A percentile compares a stretch with the other conserved stretches of the same genome.
Conservation (phyloP, 2,113 vertebrate genomes). For the Euleptes europaea region DNA sequence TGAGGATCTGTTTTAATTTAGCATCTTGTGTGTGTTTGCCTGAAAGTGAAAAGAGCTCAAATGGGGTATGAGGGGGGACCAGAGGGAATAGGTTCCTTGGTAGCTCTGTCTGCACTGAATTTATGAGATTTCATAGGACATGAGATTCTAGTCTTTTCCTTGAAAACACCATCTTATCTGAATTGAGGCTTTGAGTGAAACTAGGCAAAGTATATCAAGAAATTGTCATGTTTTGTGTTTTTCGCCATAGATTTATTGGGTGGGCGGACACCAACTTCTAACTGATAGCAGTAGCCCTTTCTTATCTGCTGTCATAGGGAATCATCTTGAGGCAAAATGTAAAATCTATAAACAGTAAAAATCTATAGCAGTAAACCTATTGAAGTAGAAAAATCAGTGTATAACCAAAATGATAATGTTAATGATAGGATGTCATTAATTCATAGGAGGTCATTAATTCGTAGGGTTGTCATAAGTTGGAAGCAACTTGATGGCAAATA, state of each 20-base stretch:
- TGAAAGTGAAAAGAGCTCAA: too few relatives aligned
- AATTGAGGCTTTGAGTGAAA: not conserved
- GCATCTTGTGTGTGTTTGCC: too few relatives aligned
- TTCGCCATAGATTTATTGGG: not conserved
- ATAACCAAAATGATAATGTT: not conserved
- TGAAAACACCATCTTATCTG: too few relatives aligned
- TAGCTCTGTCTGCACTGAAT: too few relatives aligned
- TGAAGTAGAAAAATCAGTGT: slow-evolving; percentile 10
- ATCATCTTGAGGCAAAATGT: not conserved
- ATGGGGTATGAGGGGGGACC: too few relatives aligned
- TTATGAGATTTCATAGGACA: not conserved
- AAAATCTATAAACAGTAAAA: slow-evolving; percentile 29
- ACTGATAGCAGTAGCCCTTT: not conserved
- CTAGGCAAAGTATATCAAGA: not conserved
- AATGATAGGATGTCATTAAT: too few relatives aligned
- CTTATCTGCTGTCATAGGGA: not conserved
- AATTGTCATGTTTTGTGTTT: not conserved
- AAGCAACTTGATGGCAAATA: too few relatives aligned
- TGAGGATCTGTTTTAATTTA: too few relatives aligned
- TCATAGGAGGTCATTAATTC: too few relatives aligned
- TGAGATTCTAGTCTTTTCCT: not conserved
- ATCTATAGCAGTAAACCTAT: slow-evolving; percentile 13
- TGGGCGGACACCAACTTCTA: not conserved
- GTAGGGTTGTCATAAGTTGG: not conserved
- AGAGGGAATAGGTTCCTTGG: too few relatives aligned